Percentiles rank a stretch among this genome's conserved stretches.
phyloP scores from a whole-genome alignment of 2,113 vertebrate genomes.

The Circaetus cinerascens region DNA sequence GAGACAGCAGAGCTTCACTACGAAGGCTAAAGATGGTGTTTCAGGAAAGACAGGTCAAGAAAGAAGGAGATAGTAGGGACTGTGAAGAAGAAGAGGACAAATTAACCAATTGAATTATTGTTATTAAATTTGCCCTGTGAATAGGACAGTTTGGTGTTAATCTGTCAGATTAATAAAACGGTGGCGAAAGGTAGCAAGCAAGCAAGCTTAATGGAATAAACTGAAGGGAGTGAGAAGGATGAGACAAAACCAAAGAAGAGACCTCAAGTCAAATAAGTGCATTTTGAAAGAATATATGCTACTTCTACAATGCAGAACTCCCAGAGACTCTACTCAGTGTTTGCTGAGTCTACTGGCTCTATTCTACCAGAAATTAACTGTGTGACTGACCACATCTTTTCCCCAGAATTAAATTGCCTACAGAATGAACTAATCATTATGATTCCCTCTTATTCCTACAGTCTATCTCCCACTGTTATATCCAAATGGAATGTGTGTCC shows the following conservation, averaged over 20 bases:
- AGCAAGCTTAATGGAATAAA: background rate
- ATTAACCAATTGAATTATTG: background rate
- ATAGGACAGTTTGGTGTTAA: background rate
- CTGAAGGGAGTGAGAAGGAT: background rate
- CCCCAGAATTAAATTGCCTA: background rate
- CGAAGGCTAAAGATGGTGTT: no score
- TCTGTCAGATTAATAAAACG: background rate
- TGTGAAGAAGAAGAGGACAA: background rate
- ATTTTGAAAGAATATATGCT: background rate
- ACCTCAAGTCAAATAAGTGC: background rate
- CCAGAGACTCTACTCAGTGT: background rate
- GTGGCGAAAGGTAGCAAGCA: background rate
- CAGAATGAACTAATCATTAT: background rate
- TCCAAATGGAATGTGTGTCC: background rate
- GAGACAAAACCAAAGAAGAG: background rate
- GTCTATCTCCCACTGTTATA: background rate
- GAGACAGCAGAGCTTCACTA: no score
- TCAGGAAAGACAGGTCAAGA: no score
- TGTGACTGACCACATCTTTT: background rate
- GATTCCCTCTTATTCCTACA: background rate
- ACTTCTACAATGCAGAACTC: background rate
- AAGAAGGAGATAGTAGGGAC: background rate
- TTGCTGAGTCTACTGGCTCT: background rate
- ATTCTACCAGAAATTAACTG: background rate
- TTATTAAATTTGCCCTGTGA: background rate